Conservation (phyloP, 2,888 invertebrate genomes). For the Tricholauxania praeusta region DNA sequence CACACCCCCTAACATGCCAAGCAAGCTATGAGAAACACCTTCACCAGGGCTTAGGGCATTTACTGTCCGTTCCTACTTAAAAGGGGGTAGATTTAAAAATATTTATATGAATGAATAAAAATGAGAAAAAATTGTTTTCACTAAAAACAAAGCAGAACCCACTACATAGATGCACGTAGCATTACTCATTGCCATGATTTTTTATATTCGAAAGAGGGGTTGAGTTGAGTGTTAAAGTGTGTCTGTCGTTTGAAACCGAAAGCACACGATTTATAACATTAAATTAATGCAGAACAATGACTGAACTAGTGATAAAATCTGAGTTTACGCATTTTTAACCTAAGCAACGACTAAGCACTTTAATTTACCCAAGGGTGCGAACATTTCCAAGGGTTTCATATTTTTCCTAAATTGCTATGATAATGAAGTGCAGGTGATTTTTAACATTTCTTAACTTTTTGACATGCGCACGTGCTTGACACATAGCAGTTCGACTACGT, state of each 20-base stretch:
- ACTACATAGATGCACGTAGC: constrained; percentile 43
- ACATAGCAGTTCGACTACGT: constrained; percentile 34
- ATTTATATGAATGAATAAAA: constrained; percentile 9
- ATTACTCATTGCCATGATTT: too few relatives aligned
- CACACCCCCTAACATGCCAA: constrained; percentile 17
- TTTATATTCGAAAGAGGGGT: too few relatives aligned
- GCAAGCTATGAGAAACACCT: not conserved
- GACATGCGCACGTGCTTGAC: constrained; percentile 49
- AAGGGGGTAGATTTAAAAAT: not conserved
- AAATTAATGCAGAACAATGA: constrained; percentile 9
- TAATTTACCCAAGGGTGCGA: constrained; percentile 26
- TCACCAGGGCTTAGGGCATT: not conserved
- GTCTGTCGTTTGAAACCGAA: too few relatives aligned
- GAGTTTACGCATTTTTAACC: constrained; percentile 54
- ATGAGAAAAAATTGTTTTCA: not conserved
- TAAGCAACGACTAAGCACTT: constrained; percentile 17
- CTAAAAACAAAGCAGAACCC: constrained; percentile 37
- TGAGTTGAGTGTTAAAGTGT: constrained; percentile 34
- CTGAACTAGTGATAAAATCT: constrained; percentile 50
- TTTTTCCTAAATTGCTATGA: constrained; percentile 56
- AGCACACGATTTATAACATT: constrained; percentile 38
- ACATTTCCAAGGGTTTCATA: not conserved
- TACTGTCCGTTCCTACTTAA: too few relatives aligned
- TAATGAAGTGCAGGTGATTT: constrained; percentile 55
- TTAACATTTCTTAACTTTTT: constrained; percentile 23